A percentile compares a stretch with the other conserved stretches of the same genome.
Conservation (phyloP, 2,888 invertebrate species). For the Amblyteles armatorius region DNA sequence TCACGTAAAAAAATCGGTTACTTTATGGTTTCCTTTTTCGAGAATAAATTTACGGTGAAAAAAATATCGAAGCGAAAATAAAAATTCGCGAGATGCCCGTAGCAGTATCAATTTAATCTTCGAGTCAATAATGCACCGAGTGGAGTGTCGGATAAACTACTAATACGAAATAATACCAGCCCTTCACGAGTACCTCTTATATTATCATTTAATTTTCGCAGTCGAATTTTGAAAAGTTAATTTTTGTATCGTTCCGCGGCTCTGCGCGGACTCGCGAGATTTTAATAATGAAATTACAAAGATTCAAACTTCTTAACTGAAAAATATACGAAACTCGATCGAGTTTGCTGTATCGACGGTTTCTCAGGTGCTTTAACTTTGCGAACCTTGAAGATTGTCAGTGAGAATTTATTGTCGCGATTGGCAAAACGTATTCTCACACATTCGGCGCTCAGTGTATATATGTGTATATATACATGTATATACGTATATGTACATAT, state of each 20-base stretch:
- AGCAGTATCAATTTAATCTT: slow-evolving; percentile 34
- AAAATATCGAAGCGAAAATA: not conserved
- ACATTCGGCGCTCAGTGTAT: slow-evolving; percentile 19
- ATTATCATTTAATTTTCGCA: not conserved
- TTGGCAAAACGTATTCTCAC: slow-evolving; percentile 10
- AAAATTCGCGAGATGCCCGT: not conserved
- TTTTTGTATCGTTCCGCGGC: not conserved
- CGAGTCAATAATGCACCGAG: slow-evolving; percentile 38
- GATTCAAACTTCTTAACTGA: not conserved
- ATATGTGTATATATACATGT: not conserved
- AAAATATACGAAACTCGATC: not conserved
- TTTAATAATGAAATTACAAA: not conserved
- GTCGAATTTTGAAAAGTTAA: slow-evolving; percentile 12
- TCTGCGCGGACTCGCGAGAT: not conserved
- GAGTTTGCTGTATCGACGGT: not conserved
- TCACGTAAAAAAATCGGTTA: not conserved
- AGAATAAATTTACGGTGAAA: not conserved
- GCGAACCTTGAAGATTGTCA: slow-evolving; percentile 3
- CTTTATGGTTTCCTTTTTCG: slow-evolving; percentile 5
- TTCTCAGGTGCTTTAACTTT: slow-evolving; percentile 8
- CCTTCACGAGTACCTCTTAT: slow-evolving; percentile 9
- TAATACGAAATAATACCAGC: slow-evolving; percentile 3
- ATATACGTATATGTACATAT: not conserved
- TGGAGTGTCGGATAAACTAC: slow-evolving; percentile 8
- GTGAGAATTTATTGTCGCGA: slow-evolving; percentile 4